Evolutionary conservation across 1,140 invertebrate species (phyloP).

Genomic region (Drosophila burlai): DNA sequence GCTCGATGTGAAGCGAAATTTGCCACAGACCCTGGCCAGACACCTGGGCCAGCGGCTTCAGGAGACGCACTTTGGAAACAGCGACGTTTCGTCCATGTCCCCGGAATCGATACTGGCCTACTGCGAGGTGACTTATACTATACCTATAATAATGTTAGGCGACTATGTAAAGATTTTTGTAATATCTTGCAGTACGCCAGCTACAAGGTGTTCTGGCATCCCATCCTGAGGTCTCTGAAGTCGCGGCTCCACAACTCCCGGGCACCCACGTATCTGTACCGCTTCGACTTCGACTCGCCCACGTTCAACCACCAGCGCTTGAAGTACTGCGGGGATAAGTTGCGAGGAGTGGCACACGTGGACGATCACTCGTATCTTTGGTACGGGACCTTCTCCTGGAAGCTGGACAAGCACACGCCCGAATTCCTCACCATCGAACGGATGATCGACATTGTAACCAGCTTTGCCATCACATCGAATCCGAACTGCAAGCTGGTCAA

Average conservation of each 20-base stretch:
- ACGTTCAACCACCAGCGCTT: conserved; percentile 72
- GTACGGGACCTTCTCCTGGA: conserved; percentile 85
- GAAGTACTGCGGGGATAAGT: conserved; percentile 69
- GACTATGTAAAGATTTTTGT: too few species aligned
- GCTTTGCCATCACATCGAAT: conserved; percentile 83
- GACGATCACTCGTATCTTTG: conserved; percentile 89
- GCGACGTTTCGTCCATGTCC: conserved; percentile 30
- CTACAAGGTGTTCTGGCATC: conserved; percentile 85
- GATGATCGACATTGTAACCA: conserved; percentile 85
- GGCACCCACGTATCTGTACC: conserved; percentile 85
- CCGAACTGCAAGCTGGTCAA: conserved; percentile 64
- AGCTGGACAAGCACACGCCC: conserved; percentile 74
- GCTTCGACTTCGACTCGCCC: conserved; percentile 84
- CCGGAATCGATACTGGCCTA: conserved; percentile 55
- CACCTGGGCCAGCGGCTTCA: conserved; percentile 55
- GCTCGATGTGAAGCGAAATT: conserved; percentile 46
- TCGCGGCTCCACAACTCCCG: conserved; percentile 45
- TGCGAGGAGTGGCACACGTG: conserved; percentile 87
- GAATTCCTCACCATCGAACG: conserved; percentile 84
- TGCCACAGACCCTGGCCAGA: conserved; percentile 44
- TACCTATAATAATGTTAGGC: not conserved
- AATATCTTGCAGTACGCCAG: conserved; percentile 65
- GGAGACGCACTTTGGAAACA: conserved; percentile 57
- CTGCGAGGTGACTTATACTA: conserved; percentile 56
- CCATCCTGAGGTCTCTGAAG: conserved; percentile 69